Evolutionary conservation across 2,797 vertebrate species (phyloP).

Genomic region (Coregonus suidteri): DNA sequence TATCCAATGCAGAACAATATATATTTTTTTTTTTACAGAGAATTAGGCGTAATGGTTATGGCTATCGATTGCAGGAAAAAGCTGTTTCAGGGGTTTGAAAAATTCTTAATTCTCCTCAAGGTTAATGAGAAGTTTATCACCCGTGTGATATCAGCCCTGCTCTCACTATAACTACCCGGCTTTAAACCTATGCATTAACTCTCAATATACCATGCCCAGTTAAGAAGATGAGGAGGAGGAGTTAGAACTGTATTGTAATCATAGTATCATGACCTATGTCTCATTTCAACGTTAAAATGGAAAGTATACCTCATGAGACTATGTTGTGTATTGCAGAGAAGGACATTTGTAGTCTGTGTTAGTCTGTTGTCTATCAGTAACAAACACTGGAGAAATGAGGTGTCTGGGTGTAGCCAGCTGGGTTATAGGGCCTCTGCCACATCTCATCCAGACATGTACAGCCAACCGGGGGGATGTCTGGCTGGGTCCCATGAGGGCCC

Average conservation of each 20-base stretch:
- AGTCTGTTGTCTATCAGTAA: constrained; percentile 36
- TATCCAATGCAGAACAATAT: no score
- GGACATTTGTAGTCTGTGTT: constrained; percentile 53
- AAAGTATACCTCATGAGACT: constrained; percentile 44
- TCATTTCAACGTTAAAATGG: constrained; percentile 49
- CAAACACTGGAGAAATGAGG: constrained; percentile 19
- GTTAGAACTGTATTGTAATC: not conserved
- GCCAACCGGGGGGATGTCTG: constrained; percentile 47
- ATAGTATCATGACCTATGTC: not conserved
- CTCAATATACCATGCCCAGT: not conserved
- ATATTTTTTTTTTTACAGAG: no score
- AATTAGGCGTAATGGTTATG: no score
- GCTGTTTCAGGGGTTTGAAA: no score
- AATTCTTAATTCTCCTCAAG: constrained; percentile 68
- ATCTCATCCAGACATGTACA: constrained; percentile 39
- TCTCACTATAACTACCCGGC: not conserved
- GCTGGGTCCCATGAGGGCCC: constrained; percentile 50
- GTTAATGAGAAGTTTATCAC: constrained; percentile 76
- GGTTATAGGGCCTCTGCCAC: constrained; percentile 35
- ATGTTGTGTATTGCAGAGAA: constrained; percentile 13
- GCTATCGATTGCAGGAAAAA: no score
- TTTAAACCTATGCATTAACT: not conserved
- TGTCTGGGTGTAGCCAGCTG: not conserved
- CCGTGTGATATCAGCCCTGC: constrained; percentile 14
- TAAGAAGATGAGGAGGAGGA: not conserved